phyloP scores from a whole-genome alignment of 2,797 vertebrate species.

The Limosa lapponica region DNA sequence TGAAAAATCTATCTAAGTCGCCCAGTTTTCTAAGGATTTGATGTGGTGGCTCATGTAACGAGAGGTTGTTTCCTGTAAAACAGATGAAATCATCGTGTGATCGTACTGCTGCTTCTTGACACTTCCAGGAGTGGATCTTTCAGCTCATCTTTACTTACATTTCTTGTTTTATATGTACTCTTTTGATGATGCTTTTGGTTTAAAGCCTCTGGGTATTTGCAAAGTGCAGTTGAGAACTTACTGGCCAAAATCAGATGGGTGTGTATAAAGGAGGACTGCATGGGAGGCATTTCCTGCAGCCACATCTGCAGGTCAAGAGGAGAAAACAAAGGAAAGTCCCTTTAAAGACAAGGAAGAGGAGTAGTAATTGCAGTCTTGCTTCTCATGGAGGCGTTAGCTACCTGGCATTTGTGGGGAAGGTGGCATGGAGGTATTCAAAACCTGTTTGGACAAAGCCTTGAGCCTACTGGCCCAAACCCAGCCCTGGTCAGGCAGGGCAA shows the following conservation, averaged over 20 bases:
- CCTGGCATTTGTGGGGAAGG: background rate
- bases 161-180: background rate
- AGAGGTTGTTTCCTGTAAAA: background rate
- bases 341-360: background rate
- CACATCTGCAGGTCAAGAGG: rapidly evolving
- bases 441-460: rapidly evolving
- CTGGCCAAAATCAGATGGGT: background rate
- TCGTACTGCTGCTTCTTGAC: background rate
- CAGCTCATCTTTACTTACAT: background rate
- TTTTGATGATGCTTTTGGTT: background rate
- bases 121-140: background rate
- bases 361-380: background rate
- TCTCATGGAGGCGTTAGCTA: background rate
- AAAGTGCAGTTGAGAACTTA: background rate
- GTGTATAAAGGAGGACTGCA: background rate
- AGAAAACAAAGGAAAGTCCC: background rate
- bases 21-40: background rate
- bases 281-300: background rate
- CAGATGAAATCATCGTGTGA: background rate
- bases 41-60: no score
- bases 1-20: background rate
- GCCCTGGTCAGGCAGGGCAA: background rate
- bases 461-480: background rate
- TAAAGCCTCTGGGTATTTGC: background rate
- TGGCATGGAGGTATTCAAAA: background rate